phyloP scores from a whole-genome alignment of 2,797 vertebrate genomes.

The Salarias fasciatus region DNA sequence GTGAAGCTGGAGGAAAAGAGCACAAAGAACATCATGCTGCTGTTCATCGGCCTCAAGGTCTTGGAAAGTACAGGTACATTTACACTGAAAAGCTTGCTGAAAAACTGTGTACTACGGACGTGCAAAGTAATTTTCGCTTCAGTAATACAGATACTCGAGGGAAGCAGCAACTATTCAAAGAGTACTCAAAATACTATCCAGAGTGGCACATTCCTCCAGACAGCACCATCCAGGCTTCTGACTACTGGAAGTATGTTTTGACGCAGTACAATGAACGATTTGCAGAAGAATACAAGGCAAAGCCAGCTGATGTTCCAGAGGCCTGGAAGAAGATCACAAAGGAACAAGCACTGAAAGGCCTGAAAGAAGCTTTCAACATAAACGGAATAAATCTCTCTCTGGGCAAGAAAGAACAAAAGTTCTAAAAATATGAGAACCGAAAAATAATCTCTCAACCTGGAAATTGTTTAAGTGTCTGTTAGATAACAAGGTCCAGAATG shows the following conservation, averaged over 20 bases:
- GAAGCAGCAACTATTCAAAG: slow-evolving; percentile 10
- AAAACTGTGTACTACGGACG: slow-evolving; percentile 56
- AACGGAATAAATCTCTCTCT: no score
- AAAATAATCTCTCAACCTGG: no score
- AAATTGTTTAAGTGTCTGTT: no score
- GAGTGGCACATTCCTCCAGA: slow-evolving; percentile 72
- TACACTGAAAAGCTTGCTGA: fast-evolving
- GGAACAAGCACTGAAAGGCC: slow-evolving; percentile 44
- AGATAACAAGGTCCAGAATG: no score
- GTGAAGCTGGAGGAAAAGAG: slow-evolving; percentile 66
- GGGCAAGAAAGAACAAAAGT: no score
- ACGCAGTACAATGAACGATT: slow-evolving; percentile 55
- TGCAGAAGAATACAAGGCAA: slow-evolving; percentile 10
- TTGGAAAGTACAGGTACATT: fast-evolving
- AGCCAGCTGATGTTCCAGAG: slow-evolving; percentile 65
- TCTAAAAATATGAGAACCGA: no score
- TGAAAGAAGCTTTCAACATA: slow-evolving; percentile 56
- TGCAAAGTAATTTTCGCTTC: neutral
- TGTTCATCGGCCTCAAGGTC: slow-evolving; percentile 63
- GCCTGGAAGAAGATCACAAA: slow-evolving; percentile 65
- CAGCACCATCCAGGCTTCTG: slow-evolving; percentile 40
- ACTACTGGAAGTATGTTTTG: slow-evolving; percentile 77
- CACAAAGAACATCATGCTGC: slow-evolving; percentile 62
- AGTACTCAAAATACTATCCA: slow-evolving; percentile 41
- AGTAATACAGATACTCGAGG: fast-evolving